Evolutionary conservation across 2,797 vertebrate genomes (phyloP).

Genomic region (Cygnus olor): DNA sequence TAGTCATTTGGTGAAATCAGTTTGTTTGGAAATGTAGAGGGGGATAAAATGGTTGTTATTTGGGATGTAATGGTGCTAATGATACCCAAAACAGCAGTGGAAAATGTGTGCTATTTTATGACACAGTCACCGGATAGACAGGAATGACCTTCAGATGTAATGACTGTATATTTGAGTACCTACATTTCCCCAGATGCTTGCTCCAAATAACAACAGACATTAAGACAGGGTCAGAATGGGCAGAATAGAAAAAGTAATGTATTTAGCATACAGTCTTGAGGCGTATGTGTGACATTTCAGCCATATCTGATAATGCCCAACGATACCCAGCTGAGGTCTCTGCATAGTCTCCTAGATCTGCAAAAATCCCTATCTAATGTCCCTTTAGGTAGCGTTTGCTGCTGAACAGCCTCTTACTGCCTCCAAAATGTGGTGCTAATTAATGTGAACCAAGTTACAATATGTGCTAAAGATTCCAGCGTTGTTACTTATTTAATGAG

Average conservation of each 20-base stretch:
- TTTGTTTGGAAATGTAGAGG: background rate
- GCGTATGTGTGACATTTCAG: background rate
- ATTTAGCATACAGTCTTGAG: background rate
- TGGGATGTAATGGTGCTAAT: background rate
- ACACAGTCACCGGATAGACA: background rate
- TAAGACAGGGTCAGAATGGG: background rate
- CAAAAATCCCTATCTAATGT: conserved; percentile 35
- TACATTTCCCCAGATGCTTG: background rate
- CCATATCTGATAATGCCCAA: background rate
- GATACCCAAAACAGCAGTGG: background rate
- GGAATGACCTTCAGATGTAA: conserved; percentile 35
- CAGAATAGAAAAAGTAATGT: background rate
- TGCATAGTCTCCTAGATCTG: background rate
- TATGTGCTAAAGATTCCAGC: conserved; percentile 80
- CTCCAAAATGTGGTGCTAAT: conserved; percentile 75
- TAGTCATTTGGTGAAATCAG: background rate
- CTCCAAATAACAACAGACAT: conserved; percentile 28
- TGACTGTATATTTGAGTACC: background rate
- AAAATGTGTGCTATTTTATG: background rate
- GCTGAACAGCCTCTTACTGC: conserved; percentile 64
- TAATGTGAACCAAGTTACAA: conserved; percentile 79
- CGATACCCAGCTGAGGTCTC: background rate
- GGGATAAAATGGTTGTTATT: background rate
- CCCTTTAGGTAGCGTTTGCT: conserved; percentile 53
- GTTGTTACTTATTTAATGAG: conserved; percentile 84